Evolutionary conservation across 2,113 vertebrate species (phyloP), one percentile per base, ranked within the genome.

Genomic region (Corythornis vintsioides): DNA sequence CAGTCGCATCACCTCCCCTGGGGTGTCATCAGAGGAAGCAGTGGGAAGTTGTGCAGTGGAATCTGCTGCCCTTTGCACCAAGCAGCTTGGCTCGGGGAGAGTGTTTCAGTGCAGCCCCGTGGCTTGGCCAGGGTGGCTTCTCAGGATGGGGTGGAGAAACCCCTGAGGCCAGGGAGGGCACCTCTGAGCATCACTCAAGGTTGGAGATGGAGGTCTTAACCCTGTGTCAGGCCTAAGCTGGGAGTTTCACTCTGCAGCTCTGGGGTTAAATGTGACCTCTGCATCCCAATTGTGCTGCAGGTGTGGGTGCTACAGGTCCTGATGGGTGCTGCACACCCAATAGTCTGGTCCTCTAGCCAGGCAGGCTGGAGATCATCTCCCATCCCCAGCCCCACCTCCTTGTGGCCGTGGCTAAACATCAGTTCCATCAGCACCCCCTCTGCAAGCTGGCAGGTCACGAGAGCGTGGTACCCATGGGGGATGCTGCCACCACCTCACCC

Each of bases 251-350:
- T 22, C 76, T 18, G 33, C 67, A 64, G 50, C 29, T 48, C 29
- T 2, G 2, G 21, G 24, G 45, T 55, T 29, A 29, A 29, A 29
- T 1, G 5, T 31, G 73, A 26, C n/a, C 7, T 26, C 14, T 25
- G 16, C 12, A 0, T 14, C 20, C 38, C 2, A 43, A 16, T n/a
- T 26, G 64, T 21, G 13, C 13, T n/a, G 29, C n/a, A 35, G 22
- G 6, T 25, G 4, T 15, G 11, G 18, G 66, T 22, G 42, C 22
- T 63, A 38, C 18, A 12, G 15, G 3, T 5, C 3, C 17, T 4
- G 4, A 1, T 10, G 1, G 3, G 3, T 3, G 0, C 15, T 43
- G 56, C 28, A n/a, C 17, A 42, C 45, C 12, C 1, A 2, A 20
- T 0, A 19, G 14, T 6, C 1, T 1, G 3, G 7, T 38, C 48